Evolutionary conservation across 1,140 invertebrate species (phyloP), one percentile per base, ranked within the genome.

Genomic region (Anadara kagoshimensis): DNA sequence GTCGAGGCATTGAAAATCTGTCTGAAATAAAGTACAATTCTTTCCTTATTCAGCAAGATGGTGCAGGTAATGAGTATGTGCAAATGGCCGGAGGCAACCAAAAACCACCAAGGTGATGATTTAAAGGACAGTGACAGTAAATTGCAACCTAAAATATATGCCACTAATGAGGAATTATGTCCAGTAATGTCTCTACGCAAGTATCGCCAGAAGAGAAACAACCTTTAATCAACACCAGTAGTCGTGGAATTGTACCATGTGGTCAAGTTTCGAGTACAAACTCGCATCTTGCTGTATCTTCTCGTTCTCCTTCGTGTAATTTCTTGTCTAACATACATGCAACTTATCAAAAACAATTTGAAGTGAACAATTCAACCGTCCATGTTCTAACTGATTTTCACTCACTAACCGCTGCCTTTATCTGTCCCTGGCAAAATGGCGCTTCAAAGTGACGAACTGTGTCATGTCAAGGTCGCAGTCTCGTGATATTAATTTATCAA

Each of bases 151-250:
- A 26, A 62, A 7, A 65, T 57, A 10, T 64, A 65, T 24, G 61
- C 18, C 1, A 72, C 10, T 10, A 41, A 43, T 56, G 43, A 22
- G 14, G 3, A 44, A 10, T 8, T 4, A 2, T 72, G 61, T 58
- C 69, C 69, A 10, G 49, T 72, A 1, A 5, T 7, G 5, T 63
- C 69, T 5, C 58, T 72, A 16, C 12, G 56, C 56, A 20, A 24
- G 16, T 72, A 65, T 51, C 16, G 43, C 5, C 7, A 18, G 7
- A 65, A 72, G 36, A 8, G 59, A 18, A 72, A 72, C 62, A 29
- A n/a, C 0, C 8, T 29, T 68, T 7, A 45, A 57, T 20, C 53
- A 68, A 68, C 53, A 43, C 5, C 65, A 47, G 12, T 4, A 11
- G 1, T 14, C 16, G 7, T 1, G 57, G 24, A 57, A 5, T 57